Evolutionary conservation across 2,113 vertebrate species (phyloP).

Genomic region (Oreocharis arfaki): DNA sequence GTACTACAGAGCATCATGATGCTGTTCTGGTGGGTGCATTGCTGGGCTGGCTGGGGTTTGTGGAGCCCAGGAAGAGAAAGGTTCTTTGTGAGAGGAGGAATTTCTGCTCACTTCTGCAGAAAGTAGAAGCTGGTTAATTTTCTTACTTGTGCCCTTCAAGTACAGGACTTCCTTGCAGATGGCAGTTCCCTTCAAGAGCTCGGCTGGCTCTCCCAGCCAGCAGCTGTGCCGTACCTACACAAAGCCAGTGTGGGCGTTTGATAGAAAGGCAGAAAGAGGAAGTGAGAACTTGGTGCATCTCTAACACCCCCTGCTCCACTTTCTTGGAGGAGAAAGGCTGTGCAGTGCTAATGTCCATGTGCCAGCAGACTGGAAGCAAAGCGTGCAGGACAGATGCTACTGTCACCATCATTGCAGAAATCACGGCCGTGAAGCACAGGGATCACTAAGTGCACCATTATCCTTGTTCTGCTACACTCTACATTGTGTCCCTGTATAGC

Average conservation of each 20-base stretch:
- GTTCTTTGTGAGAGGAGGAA: fast-evolving
- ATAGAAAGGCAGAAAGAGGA: not conserved
- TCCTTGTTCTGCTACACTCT: not conserved
- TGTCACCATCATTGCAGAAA: not conserved
- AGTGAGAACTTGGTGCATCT: not conserved
- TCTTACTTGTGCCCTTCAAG: not conserved
- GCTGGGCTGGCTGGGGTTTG: not conserved
- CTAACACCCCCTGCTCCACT: not conserved
- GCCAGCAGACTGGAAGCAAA: not conserved
- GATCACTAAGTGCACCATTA: not conserved
- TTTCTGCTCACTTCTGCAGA: not conserved
- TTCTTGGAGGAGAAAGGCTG: not conserved
- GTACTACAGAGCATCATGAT: fast-evolving
- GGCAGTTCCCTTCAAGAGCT: not conserved
- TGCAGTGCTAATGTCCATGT: fast-evolving
- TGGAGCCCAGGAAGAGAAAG: not conserved
- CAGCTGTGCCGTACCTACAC: not conserved
- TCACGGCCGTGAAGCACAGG: fast-evolving
- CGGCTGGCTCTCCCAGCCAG: fast-evolving
- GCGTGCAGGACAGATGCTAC: not conserved
- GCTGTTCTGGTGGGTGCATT: not conserved
- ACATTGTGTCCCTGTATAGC: fast-evolving
- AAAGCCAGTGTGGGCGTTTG: fast-evolving
- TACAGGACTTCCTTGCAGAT: not conserved
- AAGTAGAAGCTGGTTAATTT: not conserved